A percentile compares a stretch with the other conserved stretches of the same genome.
Evolutionary conservation across 2,888 invertebrate genomes (phyloP).

Genomic region (Argyra leucocephala): DNA sequence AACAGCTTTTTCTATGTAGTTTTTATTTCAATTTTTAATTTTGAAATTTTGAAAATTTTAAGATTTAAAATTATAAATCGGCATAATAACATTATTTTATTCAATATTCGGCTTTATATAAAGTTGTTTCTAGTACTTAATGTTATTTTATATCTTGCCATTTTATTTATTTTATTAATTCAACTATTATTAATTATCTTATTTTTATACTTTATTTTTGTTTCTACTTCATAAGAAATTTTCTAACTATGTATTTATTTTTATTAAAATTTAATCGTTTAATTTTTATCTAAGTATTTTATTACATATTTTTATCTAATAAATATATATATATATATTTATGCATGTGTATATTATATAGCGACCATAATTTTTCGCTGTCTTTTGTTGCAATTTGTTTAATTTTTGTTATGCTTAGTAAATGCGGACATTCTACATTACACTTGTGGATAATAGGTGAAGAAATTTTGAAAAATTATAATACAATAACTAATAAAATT

Average conservation of each 20-base stretch:
- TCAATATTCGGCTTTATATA: too few species aligned
- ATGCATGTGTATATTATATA: conserved; percentile 11
- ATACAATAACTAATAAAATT: neutral
- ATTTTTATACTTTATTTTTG: conserved; percentile 14
- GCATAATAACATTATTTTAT: too few species aligned
- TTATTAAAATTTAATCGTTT: neutral
- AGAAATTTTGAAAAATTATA: neutral
- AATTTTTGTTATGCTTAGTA: too few species aligned
- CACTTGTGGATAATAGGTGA: neutral
- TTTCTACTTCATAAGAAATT: conserved; percentile 24
- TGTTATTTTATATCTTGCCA: too few species aligned
- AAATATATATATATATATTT: conserved; percentile 19
- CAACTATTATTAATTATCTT: neutral
- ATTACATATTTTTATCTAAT: conserved; percentile 12
- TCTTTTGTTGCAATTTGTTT: conserved; percentile 20
- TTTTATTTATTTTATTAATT: too few species aligned
- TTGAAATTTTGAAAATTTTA: too few species aligned
- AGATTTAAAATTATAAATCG: too few species aligned
- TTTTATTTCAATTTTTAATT: too few species aligned
- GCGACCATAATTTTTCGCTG: conserved; percentile 7
- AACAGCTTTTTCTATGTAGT: too few species aligned
- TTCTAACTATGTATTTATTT: conserved; percentile 20
- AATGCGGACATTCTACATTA: neutral
- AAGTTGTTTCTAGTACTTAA: too few species aligned
- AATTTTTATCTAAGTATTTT: conserved; percentile 13